Conservation (phyloP, 2,888 invertebrate species). For the Coenonympha arcania region DNA sequence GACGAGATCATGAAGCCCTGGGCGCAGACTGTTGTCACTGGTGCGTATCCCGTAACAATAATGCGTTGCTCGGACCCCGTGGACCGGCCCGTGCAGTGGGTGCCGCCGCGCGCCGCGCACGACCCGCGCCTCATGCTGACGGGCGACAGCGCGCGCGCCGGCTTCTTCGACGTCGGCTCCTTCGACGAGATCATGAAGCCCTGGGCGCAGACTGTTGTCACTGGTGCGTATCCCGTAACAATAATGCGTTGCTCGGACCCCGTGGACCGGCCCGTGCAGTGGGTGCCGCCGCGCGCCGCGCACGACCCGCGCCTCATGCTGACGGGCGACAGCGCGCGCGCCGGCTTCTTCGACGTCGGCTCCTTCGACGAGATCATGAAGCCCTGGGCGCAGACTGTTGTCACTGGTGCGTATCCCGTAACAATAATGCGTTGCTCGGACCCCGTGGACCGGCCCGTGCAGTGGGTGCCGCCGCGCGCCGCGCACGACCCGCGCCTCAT, state of each 20-base stretch:
- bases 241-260: constrained; percentile 84
- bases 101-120: constrained; percentile 92
- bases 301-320: constrained; percentile 97
- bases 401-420: constrained; percentile 69
- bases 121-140: constrained; percentile 95
- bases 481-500: constrained; percentile 97
- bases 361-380: constrained; percentile 95
- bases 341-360: constrained; percentile 93
- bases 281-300: constrained; percentile 89
- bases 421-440: constrained; percentile 81
- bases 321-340: constrained; percentile 71
- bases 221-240: constrained; percentile 64
- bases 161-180: constrained; percentile 93
- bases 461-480: constrained; percentile 89
- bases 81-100: constrained; percentile 87
- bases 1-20: constrained; percentile 96
- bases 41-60: constrained; percentile 66
- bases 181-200: constrained; percentile 95
- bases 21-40: constrained; percentile 97
- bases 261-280: constrained; percentile 87
- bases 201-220: constrained; percentile 98
- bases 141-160: constrained; percentile 73
- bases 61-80: constrained; percentile 83
- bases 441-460: constrained; percentile 87
- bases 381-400: constrained; percentile 98